Evolutionary conservation across 2,888 invertebrate genomes (phyloP).

Genomic region (Stenichneumon culpator): DNA sequence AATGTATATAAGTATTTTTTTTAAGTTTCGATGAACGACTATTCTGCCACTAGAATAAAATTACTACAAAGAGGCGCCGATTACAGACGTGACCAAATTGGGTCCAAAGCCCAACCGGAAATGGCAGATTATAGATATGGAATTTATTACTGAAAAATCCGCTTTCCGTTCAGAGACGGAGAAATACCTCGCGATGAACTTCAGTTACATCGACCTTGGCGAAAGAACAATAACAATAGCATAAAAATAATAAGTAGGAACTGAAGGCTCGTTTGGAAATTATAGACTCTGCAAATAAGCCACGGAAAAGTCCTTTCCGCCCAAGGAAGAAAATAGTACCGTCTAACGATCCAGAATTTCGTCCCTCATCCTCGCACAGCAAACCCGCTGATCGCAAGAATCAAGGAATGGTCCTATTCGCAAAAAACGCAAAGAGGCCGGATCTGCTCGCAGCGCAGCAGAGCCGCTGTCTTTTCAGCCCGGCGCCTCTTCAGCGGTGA

Average conservation of each 20-base stretch:
- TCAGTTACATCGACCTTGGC: no score
- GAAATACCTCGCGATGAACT: no score
- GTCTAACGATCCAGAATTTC: not conserved
- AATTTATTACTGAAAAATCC: not conserved
- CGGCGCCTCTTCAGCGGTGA: slow-evolving; percentile 23
- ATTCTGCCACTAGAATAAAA: not conserved
- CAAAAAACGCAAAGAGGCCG: slow-evolving; percentile 25
- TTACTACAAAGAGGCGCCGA: not conserved
- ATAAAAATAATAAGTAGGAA: not conserved
- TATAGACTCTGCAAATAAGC: not conserved
- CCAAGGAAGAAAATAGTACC: not conserved
- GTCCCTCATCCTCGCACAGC: no score
- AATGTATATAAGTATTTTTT: no score
- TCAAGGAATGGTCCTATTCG: not conserved
- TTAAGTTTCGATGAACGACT: no score
- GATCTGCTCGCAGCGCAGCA: not conserved
- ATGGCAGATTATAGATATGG: not conserved
- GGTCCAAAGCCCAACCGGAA: slow-evolving; percentile 13
- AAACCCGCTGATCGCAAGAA: not conserved
- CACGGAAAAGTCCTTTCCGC: slow-evolving; percentile 23
- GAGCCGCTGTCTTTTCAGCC: not conserved
- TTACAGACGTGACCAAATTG: not conserved
- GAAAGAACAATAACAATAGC: not conserved
- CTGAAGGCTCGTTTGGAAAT: slow-evolving; percentile 19
- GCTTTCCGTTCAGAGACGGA: no score